Evolutionary conservation across 2,797 vertebrate species (phyloP).

Genomic region (Moxostoma hubbsi): DNA sequence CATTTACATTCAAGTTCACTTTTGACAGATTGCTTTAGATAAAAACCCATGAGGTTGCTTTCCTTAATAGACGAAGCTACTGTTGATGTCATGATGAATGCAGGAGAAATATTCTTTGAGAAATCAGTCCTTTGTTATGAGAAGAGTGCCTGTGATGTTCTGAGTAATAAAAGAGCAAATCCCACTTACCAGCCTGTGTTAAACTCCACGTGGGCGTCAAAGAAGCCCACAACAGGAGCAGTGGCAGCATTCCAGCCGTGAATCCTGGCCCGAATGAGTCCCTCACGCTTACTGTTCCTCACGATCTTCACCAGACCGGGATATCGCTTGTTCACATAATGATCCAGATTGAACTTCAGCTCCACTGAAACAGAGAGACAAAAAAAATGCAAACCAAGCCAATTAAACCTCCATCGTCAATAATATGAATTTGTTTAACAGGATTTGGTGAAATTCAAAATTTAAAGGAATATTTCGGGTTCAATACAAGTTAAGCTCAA

Average conservation of each 20-base stretch:
- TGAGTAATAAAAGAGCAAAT: constrained; percentile 42
- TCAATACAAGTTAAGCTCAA: no score
- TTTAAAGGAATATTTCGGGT: no score
- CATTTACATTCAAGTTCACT: no score
- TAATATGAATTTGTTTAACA: neutral
- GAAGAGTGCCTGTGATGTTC: constrained; percentile 4
- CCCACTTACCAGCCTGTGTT: constrained; percentile 90
- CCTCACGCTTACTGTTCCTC: constrained; percentile 91
- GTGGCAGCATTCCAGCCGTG: constrained; percentile 96
- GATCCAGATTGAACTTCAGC: constrained; percentile 95
- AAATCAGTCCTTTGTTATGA: constrained; percentile 13
- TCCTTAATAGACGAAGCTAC: neutral
- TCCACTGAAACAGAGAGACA: constrained; percentile 80
- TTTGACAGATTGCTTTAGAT: no score
- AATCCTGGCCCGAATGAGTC: constrained; percentile 93
- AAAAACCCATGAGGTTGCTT: neutral
- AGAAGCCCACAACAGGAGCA: constrained; percentile 91
- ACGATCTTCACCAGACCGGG: constrained; percentile 96
- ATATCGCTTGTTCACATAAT: constrained; percentile 92
- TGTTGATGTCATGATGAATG: neutral
- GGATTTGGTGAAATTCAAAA: no score
- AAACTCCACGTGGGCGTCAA: constrained; percentile 98
- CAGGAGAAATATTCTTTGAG: neutral
- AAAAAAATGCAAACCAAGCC: constrained; percentile 1
- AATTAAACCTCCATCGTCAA: constrained; percentile 14